Conservation (phyloP, 30 jellyfish, hydroid and myxozoan species). For the Aurelia sp. region DNA sequence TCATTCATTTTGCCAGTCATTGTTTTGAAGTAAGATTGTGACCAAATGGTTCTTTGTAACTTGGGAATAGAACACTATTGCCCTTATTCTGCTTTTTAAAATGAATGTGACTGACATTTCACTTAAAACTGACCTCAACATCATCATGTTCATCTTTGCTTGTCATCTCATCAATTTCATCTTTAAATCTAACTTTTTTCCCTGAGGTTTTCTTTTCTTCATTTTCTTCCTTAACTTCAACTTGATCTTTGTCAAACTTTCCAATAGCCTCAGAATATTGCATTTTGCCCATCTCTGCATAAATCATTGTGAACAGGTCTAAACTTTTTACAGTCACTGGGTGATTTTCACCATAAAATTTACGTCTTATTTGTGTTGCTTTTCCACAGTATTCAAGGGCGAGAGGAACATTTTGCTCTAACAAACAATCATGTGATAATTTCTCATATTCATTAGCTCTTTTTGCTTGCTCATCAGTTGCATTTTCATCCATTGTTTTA, state of each 20-base stretch:
- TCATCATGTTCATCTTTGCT: not conserved
- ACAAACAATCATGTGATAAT: slow-evolving; percentile 78
- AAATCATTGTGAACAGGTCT: slow-evolving; percentile 86
- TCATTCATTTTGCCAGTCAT: too few relatives aligned
- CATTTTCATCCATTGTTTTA: slow-evolving; percentile 76
- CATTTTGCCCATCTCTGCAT: slow-evolving; percentile 94
- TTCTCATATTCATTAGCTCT: slow-evolving; percentile 90
- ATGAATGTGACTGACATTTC: not conserved
- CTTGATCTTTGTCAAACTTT: slow-evolving; percentile 40
- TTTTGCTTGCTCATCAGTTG: slow-evolving; percentile 75
- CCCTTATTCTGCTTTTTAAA: too few relatives aligned
- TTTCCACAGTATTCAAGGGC: slow-evolving; percentile 96
- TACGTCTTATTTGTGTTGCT: slow-evolving; percentile 84
- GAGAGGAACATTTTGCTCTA: slow-evolving; percentile 75
- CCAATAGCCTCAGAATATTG: slow-evolving; percentile 88
- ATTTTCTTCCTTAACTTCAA: slow-evolving; percentile 4
- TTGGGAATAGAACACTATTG: too few relatives aligned
- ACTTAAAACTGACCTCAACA: not conserved
- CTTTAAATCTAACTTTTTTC: slow-evolving; percentile 31
- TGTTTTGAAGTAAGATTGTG: too few relatives aligned
- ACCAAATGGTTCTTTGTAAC: too few relatives aligned
- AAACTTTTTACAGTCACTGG: slow-evolving; percentile 72
- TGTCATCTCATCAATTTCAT: slow-evolving; percentile 5
- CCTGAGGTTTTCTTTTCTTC: not conserved
- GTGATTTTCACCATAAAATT: slow-evolving; percentile 82